A percentile compares a stretch with the other conserved stretches of the same genome.
phyloP scores from a whole-genome alignment of 1,140 invertebrate genomes.

The Calliphora vicina region DNA sequence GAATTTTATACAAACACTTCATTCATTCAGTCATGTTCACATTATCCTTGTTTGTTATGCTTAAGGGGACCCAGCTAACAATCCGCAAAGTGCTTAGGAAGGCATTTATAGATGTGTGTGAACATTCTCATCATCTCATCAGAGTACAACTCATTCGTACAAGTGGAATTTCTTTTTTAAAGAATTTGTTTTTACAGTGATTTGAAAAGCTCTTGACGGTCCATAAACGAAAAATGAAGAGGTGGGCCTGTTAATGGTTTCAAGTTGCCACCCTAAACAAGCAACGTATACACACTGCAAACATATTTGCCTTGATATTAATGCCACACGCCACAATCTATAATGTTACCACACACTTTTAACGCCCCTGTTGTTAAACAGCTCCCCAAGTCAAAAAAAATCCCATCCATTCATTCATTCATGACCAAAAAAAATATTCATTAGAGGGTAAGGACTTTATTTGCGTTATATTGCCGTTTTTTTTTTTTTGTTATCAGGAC shows the following conservation, averaged over 20 bases:
- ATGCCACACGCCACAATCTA: slow-evolving; percentile 23
- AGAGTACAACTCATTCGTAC: not conserved
- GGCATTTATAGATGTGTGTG: slow-evolving; percentile 10
- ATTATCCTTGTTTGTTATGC: slow-evolving; percentile 62
- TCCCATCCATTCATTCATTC: too few species aligned
- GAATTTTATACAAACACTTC: not conserved
- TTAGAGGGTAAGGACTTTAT: not conserved
- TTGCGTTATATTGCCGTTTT: slow-evolving; percentile 18
- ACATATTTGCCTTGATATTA: not conserved
- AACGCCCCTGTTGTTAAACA: slow-evolving; percentile 3
- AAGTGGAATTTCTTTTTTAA: not conserved
- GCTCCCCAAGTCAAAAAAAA: not conserved
- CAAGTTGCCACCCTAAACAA: not conserved
- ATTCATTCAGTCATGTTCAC: slow-evolving; percentile 7
- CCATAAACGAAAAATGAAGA: not conserved
- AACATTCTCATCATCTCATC: not conserved
- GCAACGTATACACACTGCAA: not conserved
- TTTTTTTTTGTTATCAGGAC: not conserved
- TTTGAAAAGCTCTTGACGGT: slow-evolving; percentile 21
- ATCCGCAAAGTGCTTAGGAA: slow-evolving; percentile 33
- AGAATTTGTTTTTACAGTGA: slow-evolving; percentile 3
- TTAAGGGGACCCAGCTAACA: slow-evolving; percentile 49
- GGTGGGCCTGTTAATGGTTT: slow-evolving; percentile 18
- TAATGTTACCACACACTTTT: not conserved
- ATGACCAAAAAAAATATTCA: not conserved